Evolutionary conservation across 2,113 vertebrate species (phyloP), one percentile per base, ranked within the genome.

Genomic region (Apteryx owenii): DNA sequence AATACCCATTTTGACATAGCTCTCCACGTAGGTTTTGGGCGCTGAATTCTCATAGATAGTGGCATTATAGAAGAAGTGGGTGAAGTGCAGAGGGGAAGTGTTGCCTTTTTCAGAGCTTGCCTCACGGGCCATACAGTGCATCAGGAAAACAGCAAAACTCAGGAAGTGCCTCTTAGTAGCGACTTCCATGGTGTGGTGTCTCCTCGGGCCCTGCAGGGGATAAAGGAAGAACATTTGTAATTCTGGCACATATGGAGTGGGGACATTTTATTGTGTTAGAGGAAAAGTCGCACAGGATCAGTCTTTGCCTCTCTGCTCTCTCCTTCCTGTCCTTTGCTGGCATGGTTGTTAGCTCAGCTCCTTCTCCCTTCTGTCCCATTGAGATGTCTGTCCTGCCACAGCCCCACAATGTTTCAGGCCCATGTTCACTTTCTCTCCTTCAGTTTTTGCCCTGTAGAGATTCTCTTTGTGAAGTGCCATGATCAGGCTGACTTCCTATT

Each of bases 11-110:
- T 99, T 99, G 85, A 98, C 97, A 0, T 96, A 92, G 46, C 98
- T 99, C 78, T 99, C 98, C 31, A 99, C 97, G 0, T 99, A 99
- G 29, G 99, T 99, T 97, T 98, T 99, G 9, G 99, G 99, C 44
- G 99, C 98, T 28, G 99, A 99, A 97, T 99, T 99, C 96, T 99
- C 99, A 1, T 99, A 98, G 98, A 99, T 99, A 75, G 98, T 99
- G 60, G 98, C 97, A n/a, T 99, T 99, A 97, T 99, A 99, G 77
- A 99, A 98, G 60, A 98, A 97, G 83, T 99, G 98, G 2, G 99
- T 99, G 97, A 99, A 99, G 94, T 96, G 98, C 68, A 99, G 91
- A 4, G 98, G 97, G 51, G 98, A 98, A 91, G 96, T 88, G 69
- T 26, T 77, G 91, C 97, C 94, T 83, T 98, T 99, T 89, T 97